Evolutionary conservation across 1,140 invertebrate genomes (phyloP).

Genomic region (Cyrtorhinus lividipennis): DNA sequence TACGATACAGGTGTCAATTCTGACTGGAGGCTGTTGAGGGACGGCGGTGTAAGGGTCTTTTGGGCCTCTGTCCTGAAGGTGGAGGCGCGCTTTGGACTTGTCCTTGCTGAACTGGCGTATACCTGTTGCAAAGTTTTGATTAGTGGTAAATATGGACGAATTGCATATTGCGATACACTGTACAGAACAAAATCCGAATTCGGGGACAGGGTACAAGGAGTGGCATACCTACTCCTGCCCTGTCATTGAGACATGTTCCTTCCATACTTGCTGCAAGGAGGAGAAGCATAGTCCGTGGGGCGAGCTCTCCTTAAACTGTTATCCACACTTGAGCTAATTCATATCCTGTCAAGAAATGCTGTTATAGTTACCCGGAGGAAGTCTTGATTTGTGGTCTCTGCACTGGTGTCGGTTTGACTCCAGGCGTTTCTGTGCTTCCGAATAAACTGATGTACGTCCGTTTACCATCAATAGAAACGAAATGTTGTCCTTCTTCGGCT

Average conservation of each 20-base stretch:
- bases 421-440: constrained; percentile 28
- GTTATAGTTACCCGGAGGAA: constrained; percentile 4
- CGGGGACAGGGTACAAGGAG: no score
- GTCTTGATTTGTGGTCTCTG: constrained; percentile 15
- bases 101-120: not conserved
- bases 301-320: no score
- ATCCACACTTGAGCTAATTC: no score
- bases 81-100: constrained; percentile 1
- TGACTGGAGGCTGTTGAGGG: constrained; percentile 46
- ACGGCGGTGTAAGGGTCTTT: constrained; percentile 25
- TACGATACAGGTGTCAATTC: constrained; percentile 88
- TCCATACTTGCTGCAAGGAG: no score
- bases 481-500: constrained; percentile 60
- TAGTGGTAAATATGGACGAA: no score
- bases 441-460: constrained; percentile 75
- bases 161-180: not conserved
- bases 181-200: no score
- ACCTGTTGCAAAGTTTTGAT: no score
- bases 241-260: no score
- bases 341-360: no score
- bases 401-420: constrained; percentile 11
- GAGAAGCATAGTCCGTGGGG: no score
- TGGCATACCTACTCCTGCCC: no score
- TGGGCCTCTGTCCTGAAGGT: constrained; percentile 4
- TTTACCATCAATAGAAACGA: constrained; percentile 84